Evolutionary conservation across 2,113 vertebrate species (phyloP).

Genomic region (Mellivora capensis): DNA sequence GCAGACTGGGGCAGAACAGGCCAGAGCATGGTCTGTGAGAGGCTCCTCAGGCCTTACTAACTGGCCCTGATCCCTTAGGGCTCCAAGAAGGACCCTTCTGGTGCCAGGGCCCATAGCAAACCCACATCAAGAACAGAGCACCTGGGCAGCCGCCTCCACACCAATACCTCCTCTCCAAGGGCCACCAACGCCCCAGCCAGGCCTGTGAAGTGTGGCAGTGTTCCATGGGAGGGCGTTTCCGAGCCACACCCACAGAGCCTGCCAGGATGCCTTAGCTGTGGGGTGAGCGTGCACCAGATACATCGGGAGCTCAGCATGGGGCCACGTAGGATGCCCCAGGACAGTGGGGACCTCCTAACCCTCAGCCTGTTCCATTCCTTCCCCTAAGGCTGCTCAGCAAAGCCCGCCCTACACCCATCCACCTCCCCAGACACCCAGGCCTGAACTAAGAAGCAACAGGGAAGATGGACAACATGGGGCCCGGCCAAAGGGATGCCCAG

Average conservation of each 20-base stretch:
- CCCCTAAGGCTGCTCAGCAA: not conserved
- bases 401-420: not conserved
- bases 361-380: not conserved
- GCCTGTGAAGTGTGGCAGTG: rapidly evolving
- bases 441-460: not conserved
- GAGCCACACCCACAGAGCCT: not conserved
- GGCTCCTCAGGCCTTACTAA: not conserved
- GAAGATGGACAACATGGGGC: rapidly evolving
- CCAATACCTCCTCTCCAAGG: not conserved
- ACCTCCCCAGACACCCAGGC: not conserved
- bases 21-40: not conserved
- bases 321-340: not conserved
- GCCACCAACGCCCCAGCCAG: not conserved
- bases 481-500: not conserved
- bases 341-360: not conserved
- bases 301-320: not conserved
- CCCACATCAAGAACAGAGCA: rapidly evolving
- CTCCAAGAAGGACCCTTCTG: not conserved
- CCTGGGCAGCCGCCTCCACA: not conserved
- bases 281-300: not conserved
- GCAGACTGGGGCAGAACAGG: not conserved
- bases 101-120: not conserved
- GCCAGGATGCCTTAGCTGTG: not conserved
- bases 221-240: not conserved
- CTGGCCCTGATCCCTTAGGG: rapidly evolving